Evolutionary conservation across 2,113 vertebrate species (phyloP).

Genomic region (Paramormyrops kingsleyae): DNA sequence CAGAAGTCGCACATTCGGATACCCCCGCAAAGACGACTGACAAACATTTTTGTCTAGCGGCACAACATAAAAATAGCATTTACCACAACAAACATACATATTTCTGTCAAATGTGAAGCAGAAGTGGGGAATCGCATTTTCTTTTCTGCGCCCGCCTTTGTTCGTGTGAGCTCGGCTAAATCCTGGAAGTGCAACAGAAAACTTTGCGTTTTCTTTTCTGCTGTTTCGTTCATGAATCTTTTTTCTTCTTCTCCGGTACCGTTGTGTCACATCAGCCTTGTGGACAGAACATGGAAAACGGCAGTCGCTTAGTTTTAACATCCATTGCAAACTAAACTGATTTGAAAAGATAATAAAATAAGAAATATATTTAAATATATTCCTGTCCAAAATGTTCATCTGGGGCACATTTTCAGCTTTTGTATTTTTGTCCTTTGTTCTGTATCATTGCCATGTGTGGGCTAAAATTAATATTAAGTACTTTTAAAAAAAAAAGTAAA

Average conservation of each 20-base stretch:
- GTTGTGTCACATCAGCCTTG: neutral
- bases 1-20: neutral
- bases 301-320: neutral
- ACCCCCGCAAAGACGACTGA: neutral
- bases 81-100: neutral
- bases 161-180: neutral
- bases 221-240: neutral
- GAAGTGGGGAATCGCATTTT: neutral
- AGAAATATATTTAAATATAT: neutral
- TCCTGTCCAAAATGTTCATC: neutral
- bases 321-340: neutral
- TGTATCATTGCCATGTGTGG: neutral
- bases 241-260: neutral
- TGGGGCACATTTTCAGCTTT: neutral
- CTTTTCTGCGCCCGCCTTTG: neutral
- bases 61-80: slow-evolving; percentile 9
- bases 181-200: neutral
- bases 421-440: neutral
- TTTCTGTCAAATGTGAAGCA: neutral
- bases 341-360: neutral
- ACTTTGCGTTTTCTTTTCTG: neutral
- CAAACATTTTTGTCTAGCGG: slow-evolving; percentile 4
- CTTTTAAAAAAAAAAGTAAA: neutral
- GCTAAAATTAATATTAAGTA: neutral
- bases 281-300: neutral